Percentiles rank a stretch among this genome's conserved stretches.
Conservation (phyloP, 2,113 vertebrate genomes). For the Pungitius pungitius region DNA sequence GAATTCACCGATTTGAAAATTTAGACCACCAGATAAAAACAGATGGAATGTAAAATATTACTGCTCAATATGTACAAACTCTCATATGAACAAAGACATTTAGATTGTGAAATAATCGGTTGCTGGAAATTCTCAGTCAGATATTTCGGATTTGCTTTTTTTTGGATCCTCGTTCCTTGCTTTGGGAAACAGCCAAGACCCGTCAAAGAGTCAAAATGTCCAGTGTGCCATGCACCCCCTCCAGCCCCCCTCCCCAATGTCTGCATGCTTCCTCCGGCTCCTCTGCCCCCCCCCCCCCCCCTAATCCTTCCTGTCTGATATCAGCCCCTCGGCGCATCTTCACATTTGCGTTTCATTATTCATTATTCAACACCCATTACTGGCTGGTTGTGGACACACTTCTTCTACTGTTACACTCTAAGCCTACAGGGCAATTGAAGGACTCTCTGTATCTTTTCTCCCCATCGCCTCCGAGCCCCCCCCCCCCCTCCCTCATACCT, state of each 20-base stretch:
- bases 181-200: constrained; percentile 12
- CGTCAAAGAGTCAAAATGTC: constrained; percentile 55
- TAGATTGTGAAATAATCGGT: neutral
- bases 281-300: constrained; percentile 5
- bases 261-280: constrained; percentile 40
- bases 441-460: constrained; percentile 63
- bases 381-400: constrained; percentile 37
- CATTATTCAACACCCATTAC: constrained; percentile 59
- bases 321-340: constrained; percentile 52
- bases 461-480: constrained; percentile 23
- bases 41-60: neutral
- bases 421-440: constrained; percentile 60
- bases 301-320: constrained; percentile 61
- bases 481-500: constrained; percentile 19
- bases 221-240: constrained; percentile 17
- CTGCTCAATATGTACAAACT: neutral
- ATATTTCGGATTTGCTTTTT: neutral
- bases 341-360: constrained; percentile 58
- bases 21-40: neutral
- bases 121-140: neutral
- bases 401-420: constrained; percentile 51
- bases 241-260: constrained; percentile 36
- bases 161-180: neutral
- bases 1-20: too few species aligned
- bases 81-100: neutral